Percentiles rank a stretch among this genome's conserved stretches.
Evolutionary conservation across 2,888 invertebrate species (phyloP).

Genomic region (Parnassius apollo): DNA sequence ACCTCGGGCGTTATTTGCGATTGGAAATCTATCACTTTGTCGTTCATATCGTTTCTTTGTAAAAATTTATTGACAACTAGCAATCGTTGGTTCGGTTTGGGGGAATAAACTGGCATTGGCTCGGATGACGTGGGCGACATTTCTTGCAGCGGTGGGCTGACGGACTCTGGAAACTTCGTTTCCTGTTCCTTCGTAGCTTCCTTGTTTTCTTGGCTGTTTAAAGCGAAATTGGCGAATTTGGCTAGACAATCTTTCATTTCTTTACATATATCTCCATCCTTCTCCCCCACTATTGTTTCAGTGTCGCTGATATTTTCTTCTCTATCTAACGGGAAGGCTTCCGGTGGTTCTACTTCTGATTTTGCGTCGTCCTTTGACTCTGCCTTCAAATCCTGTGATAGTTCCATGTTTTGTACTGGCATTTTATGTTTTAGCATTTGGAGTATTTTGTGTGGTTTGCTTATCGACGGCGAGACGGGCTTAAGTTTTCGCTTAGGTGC

Average conservation of each 20-base stretch:
- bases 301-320: constrained; percentile 61
- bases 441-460: constrained; percentile 58
- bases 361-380: constrained; percentile 39
- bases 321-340: constrained; percentile 61
- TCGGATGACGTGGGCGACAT: constrained; percentile 66
- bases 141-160: constrained; percentile 71
- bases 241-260: constrained; percentile 71
- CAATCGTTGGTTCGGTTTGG: constrained; percentile 58
- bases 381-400: constrained; percentile 36
- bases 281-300: constrained; percentile 61
- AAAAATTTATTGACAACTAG: constrained; percentile 59
- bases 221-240: constrained; percentile 64
- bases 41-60: constrained; percentile 38
- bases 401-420: constrained; percentile 39
- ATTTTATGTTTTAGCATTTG: constrained; percentile 64
- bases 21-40: constrained; percentile 44
- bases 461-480: constrained; percentile 46
- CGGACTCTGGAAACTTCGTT: constrained; percentile 60
- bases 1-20: constrained; percentile 45
- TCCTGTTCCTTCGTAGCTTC: constrained; percentile 32
- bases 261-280: constrained; percentile 49
- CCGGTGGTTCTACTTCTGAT: constrained; percentile 60
- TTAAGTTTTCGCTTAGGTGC: constrained; percentile 62
- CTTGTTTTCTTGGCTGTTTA: constrained; percentile 44
- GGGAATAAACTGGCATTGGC: constrained; percentile 55